Percentiles rank a stretch among this genome's conserved stretches.
phyloP scores from a whole-genome alignment of 1,140 invertebrate species.

The Heliconius hewitsoni region DNA sequence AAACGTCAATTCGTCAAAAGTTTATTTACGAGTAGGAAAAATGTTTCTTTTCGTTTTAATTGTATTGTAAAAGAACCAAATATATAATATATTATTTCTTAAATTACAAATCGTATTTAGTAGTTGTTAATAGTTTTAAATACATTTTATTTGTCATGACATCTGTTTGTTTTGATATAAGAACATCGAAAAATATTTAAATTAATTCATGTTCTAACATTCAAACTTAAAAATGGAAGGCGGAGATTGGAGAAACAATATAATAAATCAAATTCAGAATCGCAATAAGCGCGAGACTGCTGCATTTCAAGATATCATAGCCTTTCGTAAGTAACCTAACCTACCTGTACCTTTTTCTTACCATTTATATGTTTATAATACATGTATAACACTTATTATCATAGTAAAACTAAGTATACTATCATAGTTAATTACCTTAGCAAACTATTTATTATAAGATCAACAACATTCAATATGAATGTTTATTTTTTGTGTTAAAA shows the following conservation, averaged over 20 bases:
- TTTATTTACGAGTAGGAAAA: conserved; percentile 38
- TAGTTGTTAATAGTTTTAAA: background rate
- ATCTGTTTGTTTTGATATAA: conserved; percentile 70
- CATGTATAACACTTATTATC: conserved; percentile 26
- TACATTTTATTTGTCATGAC: conserved; percentile 51
- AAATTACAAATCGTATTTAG: conserved; percentile 3
- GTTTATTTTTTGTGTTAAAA: conserved; percentile 26
- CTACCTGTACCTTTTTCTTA: conserved; percentile 54
- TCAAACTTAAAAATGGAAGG: conserved; percentile 66
- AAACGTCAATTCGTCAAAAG: conserved; percentile 31
- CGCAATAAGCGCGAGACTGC: conserved; percentile 76
- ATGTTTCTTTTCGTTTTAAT: background rate
- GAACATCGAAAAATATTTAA: conserved; percentile 45
- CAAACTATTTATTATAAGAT: conserved; percentile 25
- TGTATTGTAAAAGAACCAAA: conserved; percentile 1
- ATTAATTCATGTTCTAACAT: conserved; percentile 48
- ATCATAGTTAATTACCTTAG: conserved; percentile 28
- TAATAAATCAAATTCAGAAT: conserved; percentile 70
- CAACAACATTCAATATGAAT: conserved; percentile 25
- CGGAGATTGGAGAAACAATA: conserved; percentile 75
- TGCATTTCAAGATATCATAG: conserved; percentile 77
- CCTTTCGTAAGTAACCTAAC: conserved; percentile 77
- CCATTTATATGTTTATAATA: conserved; percentile 44
- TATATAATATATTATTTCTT: conserved; percentile 20
- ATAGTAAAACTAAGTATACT: conserved; percentile 23